phyloP scores from a whole-genome alignment of 2,888 invertebrate genomes.

The Tachina fera region DNA sequence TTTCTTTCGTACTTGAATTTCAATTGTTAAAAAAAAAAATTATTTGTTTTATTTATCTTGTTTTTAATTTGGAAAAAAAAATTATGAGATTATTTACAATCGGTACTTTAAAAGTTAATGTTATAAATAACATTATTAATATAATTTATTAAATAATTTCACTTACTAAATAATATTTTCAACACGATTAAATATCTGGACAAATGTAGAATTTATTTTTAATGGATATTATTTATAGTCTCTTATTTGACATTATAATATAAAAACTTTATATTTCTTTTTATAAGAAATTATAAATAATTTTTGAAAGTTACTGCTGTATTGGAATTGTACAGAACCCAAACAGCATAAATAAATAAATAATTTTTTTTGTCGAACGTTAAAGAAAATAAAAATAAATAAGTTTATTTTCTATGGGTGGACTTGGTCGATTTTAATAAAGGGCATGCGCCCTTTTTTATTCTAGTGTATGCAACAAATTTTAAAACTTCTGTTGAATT shows the following conservation, averaged over 20 bases:
- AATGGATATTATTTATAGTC: neutral
- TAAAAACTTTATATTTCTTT: neutral
- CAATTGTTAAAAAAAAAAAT: conserved; percentile 7
- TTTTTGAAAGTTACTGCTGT: neutral
- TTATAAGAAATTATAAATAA: neutral
- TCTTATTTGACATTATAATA: neutral
- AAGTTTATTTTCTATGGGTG: too few relatives aligned
- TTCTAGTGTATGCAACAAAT: too few relatives aligned
- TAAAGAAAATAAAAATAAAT: too few relatives aligned
- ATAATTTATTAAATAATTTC: conserved; percentile 21
- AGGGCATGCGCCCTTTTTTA: too few relatives aligned
- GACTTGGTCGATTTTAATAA: too few relatives aligned
- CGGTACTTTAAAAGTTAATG: neutral
- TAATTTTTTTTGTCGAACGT: too few relatives aligned
- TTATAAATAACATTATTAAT: neutral
- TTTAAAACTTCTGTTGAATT: too few relatives aligned
- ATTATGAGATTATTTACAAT: too few relatives aligned
- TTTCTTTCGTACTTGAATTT: conserved; percentile 18
- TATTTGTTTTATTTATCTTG: conserved; percentile 28
- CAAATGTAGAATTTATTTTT: neutral
- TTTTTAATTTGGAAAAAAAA: too few relatives aligned
- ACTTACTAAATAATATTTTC: neutral
- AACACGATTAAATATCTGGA: neutral
- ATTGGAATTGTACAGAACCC: too few relatives aligned
- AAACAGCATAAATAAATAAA: too few relatives aligned